Conservation (phyloP, 1,140 invertebrate genomes). For the Atta texana region DNA sequence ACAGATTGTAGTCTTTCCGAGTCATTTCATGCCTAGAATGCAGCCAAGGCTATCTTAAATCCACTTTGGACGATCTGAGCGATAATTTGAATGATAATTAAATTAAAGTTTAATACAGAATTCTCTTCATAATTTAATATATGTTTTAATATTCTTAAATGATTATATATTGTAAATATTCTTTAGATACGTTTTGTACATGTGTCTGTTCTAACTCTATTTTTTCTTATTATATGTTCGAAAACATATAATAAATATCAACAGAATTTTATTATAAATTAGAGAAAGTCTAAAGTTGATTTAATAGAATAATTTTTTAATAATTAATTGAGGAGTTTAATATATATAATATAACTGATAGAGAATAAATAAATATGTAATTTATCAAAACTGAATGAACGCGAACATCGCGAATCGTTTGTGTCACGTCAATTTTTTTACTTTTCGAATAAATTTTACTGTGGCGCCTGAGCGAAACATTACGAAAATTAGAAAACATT, state of each 20-base stretch:
- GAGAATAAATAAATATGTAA: background rate
- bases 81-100: background rate
- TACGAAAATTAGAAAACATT: background rate
- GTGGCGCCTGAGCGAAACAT: background rate
- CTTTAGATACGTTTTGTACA: background rate
- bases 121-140: background rate
- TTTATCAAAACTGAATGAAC: background rate
- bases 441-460: conserved; percentile 3
- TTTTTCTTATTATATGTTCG: background rate
- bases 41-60: background rate
- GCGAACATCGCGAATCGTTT: background rate
- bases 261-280: background rate
- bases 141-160: background rate
- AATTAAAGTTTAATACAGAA: background rate
- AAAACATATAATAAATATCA: background rate
- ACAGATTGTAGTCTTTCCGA: background rate
- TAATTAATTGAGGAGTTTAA: background rate
- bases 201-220: background rate
- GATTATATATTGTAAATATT: background rate
- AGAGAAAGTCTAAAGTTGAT: background rate
- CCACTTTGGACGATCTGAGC: background rate
- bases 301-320: background rate
- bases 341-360: background rate
- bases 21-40: background rate
- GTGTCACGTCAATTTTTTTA: background rate